These are phyloP conservation scores for Cassiopea andromeda DNA, from an alignment of 30 jellyfish, hydroid and myxozoan species.

Conservation along the genomic window DNA sequence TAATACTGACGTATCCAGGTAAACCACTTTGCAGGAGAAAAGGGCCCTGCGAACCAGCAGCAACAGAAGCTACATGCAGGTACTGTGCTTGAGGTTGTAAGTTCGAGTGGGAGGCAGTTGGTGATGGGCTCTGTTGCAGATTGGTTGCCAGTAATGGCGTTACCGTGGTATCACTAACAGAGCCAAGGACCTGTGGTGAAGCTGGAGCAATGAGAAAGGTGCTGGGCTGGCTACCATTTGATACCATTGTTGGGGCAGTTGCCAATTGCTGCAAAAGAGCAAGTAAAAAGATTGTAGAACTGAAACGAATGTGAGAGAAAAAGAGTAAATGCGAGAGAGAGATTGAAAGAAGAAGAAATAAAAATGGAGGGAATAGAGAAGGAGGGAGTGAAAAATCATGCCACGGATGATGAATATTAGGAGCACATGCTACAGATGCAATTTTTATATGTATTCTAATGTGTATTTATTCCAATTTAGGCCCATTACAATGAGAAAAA, in stretches of 20 bases:
- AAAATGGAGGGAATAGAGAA: no score
- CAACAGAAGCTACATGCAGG: slow-evolving; percentile 44
- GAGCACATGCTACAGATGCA: no score
- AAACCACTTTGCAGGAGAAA: slow-evolving; percentile 20
- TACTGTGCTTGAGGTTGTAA: slow-evolving; percentile 22
- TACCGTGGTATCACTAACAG: slow-evolving; percentile 23
- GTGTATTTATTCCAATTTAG: no score
- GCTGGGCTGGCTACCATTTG: slow-evolving; percentile 41
- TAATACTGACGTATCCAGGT: slow-evolving; percentile 20
- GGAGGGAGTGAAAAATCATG: no score
- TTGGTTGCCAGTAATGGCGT: slow-evolving; percentile 37
- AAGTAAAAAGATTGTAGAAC: background rate
- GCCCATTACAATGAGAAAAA: no score
- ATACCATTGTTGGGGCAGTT: slow-evolving; percentile 70
- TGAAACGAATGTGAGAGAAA: no score
- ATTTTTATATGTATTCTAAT: no score
- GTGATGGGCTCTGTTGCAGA: slow-evolving; percentile 24
- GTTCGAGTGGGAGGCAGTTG: slow-evolving; percentile 1
- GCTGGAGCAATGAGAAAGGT: slow-evolving; percentile 36
- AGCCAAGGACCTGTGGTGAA: slow-evolving; percentile 26
- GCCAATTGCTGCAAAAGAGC: slow-evolving; percentile 20
- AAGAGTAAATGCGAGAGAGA: no score
- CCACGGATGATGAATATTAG: no score
- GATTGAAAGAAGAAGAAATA: no score
- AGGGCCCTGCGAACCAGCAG: background rate